phyloP scores from a whole-genome alignment of 2,888 invertebrate genomes.

The Argyresthia goedartella region DNA sequence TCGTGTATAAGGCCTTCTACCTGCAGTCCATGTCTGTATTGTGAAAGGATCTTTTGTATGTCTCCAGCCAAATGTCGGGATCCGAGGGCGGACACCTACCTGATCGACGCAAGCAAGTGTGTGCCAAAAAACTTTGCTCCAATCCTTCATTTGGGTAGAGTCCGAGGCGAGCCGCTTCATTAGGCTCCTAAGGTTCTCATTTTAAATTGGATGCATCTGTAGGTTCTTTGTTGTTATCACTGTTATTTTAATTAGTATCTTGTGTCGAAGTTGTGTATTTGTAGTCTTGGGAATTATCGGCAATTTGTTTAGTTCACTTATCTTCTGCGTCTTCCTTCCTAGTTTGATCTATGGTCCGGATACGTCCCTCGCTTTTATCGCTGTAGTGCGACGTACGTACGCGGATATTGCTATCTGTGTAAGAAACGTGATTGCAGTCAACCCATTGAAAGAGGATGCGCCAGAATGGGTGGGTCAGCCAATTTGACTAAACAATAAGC shows the following conservation, averaged over 20 bases:
- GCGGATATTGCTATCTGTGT: no score
- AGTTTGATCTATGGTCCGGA: slow-evolving; percentile 2
- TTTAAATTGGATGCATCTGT: background rate
- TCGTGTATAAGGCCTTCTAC: background rate
- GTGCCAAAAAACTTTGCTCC: background rate
- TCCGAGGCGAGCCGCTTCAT: background rate
- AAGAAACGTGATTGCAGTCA: no score
- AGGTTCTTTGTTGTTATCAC: background rate
- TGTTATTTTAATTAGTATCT: no score
- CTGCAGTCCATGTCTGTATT: no score
- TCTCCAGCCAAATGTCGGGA: background rate
- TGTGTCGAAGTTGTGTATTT: background rate
- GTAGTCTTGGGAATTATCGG: background rate
- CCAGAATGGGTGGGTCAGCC: no score
- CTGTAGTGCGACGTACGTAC: no score
- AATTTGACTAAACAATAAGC: no score
- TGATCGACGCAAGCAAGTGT: background rate
- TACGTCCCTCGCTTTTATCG: slow-evolving; percentile 3
- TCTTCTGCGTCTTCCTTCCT: background rate
- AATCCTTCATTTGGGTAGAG: background rate
- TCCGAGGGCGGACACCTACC: background rate
- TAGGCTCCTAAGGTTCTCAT: no score
- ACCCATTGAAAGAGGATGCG: no score
- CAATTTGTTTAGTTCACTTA: background rate
- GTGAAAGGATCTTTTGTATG: background rate